phyloP scores from a whole-genome alignment of 2,113 vertebrate species.

The Prionailurus viverrinus region DNA sequence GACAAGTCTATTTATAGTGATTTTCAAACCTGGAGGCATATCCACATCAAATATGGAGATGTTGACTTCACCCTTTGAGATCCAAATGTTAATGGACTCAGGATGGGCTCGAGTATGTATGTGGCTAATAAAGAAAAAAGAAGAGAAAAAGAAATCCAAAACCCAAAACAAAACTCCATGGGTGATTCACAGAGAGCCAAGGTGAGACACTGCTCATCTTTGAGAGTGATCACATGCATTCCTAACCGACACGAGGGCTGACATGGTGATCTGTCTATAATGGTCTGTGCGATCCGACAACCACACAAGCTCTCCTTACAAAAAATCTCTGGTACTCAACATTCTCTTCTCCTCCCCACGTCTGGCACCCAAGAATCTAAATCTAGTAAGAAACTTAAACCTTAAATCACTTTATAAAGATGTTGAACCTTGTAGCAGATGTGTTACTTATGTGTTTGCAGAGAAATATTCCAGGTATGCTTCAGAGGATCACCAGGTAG shows the following conservation, averaged over 20 bases:
- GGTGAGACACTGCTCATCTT: too few relatives aligned
- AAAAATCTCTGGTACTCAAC: neutral
- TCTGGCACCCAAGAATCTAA: neutral
- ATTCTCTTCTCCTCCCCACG: neutral
- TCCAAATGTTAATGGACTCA: neutral
- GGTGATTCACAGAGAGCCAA: neutral
- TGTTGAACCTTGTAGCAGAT: neutral
- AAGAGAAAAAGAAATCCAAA: neutral
- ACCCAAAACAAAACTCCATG: neutral
- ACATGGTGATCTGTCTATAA: fast-evolving
- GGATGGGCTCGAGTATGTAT: neutral
- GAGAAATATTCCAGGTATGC: neutral
- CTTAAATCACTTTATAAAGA: neutral
- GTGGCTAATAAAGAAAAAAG: neutral
- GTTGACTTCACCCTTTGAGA: neutral
- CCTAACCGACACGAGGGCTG: fast-evolving
- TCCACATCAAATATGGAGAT: neutral
- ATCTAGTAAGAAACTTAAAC: neutral
- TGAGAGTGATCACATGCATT: neutral
- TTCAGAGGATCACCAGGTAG: neutral
- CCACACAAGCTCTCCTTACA: neutral
- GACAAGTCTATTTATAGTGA: neutral
- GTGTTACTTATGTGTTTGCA: neutral
- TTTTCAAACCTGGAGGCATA: neutral
- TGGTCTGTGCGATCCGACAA: neutral